Evolutionary conservation across 2,113 vertebrate genomes (phyloP), one percentile per base, ranked within the genome.

Genomic region (Fukomys damarensis): DNA sequence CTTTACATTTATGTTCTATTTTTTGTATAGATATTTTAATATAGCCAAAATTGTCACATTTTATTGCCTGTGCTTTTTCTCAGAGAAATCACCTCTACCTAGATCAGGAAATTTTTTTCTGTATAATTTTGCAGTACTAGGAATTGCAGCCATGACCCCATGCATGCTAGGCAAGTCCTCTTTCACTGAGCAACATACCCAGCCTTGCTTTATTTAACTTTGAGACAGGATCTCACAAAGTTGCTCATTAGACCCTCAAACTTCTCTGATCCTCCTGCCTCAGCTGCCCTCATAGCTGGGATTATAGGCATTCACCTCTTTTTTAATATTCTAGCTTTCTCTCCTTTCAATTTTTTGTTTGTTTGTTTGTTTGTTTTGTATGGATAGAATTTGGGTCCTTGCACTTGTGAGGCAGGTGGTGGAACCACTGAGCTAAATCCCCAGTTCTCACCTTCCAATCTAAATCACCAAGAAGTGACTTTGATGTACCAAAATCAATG

Each of bases 1-100:
- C 38, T 70, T 70, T 92, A 38, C 52, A 76, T 59, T 94, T 38
- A 30, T 82, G 41, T 89, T 86, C 26, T 52, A 24, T 81, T 91
- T 77, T 66, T 92, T 85, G 28, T 92, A 59, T 28, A 81, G 46
- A 52, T 68, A 59, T 52, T 88, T 92, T 96, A 90, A 72, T 65
- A 32, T 77, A 86, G 19, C 7, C 24, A 93, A 81, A 82, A 61
- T 72, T 66, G 43, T 70, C 46, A 13, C 77, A 38, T 68, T 61
- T 72, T 70, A 74, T 93, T 70, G 26, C 79, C 63, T 70, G 35
- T 89, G 12, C 58, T 86, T 92, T 85, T 94, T 81, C 26, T 74
- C 93, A 54, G 28, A 81, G 90, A 95, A 79, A 72, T n/a, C 4
- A 41, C 56, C 89, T 59, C 59, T 91, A 79, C 32, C 35, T 77